A percentile compares a stretch with the other conserved stretches of the same genome.
These are phyloP conservation scores for Alauda arvensis DNA, from an alignment of 2,797 vertebrate species.

Conservation along the genomic window DNA sequence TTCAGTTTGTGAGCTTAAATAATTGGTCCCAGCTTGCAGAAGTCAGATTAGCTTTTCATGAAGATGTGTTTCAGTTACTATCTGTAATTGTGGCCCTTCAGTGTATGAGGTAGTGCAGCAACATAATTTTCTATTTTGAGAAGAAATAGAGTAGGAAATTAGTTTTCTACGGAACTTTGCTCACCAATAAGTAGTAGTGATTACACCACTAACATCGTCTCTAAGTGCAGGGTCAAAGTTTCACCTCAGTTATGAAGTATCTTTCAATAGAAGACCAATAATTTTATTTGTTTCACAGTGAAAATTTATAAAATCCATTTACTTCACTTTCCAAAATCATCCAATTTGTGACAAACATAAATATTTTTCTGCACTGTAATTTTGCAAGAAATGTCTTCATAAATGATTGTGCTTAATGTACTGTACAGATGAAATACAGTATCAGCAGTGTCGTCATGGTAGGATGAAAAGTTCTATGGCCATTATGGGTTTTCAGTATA, in stretches of 20 bases:
- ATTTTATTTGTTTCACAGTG: not conserved
- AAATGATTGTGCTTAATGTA: slow-evolving; percentile 1
- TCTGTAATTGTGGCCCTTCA: not conserved
- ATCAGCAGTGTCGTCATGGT: not conserved
- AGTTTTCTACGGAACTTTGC: not conserved
- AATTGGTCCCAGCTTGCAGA: not conserved
- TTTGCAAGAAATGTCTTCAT: not conserved
- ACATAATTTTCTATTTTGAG: not conserved
- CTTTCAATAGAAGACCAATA: not conserved
- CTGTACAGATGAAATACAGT: not conserved
- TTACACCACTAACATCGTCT: not conserved
- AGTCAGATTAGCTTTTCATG: slow-evolving; percentile 11
- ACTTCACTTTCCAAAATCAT: not conserved
- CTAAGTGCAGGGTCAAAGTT: not conserved
- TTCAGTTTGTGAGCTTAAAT: not conserved
- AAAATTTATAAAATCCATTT: not conserved
- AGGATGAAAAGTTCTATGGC: not conserved
- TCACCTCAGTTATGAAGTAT: not conserved
- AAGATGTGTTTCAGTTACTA: not conserved
- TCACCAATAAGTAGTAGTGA: not conserved
- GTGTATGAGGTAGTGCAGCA: not conserved
- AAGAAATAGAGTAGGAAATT: slow-evolving; percentile 12
- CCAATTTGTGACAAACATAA: not conserved
- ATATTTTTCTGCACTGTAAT: not conserved
- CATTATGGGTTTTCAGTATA: not conserved